phyloP scores from a whole-genome alignment of 2,113 vertebrate species.

The Actinemys pallida region DNA sequence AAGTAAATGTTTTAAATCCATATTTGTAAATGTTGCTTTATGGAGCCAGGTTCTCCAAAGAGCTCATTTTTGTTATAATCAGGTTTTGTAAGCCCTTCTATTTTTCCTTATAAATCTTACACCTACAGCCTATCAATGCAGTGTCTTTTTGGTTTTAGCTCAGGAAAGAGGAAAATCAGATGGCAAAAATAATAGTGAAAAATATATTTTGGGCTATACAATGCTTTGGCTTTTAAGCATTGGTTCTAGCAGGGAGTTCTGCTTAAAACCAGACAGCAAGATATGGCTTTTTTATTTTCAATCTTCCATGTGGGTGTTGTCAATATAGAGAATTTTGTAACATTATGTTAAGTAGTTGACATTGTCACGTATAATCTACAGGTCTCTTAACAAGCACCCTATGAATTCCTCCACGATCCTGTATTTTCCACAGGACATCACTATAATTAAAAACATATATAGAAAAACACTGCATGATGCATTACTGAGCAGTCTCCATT shows the following conservation, averaged over 20 bases:
- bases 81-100: neutral
- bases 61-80: neutral
- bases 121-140: neutral
- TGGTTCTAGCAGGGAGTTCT: neutral
- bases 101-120: neutral
- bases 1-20: neutral
- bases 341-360: accelerated
- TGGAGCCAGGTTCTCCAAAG: neutral
- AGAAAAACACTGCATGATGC: accelerated
- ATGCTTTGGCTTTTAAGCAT: accelerated
- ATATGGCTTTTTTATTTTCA: accelerated
- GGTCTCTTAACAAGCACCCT: neutral
- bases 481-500: neutral
- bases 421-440: neutral
- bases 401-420: neutral
- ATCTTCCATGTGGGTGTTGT: accelerated
- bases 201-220: neutral
- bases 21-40: neutral
- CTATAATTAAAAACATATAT: no score
- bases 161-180: neutral
- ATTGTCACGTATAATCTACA: neutral
- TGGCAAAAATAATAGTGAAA: slow-evolving; percentile 43
- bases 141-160: neutral
- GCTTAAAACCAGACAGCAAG: neutral
- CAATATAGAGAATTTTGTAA: accelerated